These are phyloP conservation scores for Camponotus vicinus DNA, from an alignment of 1,140 invertebrate species.

Conservation along the genomic window DNA sequence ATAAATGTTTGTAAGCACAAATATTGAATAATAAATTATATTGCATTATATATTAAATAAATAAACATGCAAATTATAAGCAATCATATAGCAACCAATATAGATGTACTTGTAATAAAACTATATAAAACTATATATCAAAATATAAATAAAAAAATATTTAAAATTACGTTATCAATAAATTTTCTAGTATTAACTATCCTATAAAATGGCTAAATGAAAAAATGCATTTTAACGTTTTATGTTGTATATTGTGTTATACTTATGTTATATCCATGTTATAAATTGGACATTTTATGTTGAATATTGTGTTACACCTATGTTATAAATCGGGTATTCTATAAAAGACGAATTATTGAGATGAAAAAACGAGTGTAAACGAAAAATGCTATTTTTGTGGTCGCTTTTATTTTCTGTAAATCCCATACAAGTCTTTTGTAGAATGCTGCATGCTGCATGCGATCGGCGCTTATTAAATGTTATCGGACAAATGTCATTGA, in stretches of 20 bases:
- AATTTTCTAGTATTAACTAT: background rate
- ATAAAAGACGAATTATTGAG: slow-evolving; percentile 16
- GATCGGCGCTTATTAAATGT: slow-evolving; percentile 63
- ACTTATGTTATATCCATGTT: background rate
- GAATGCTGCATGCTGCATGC: slow-evolving; percentile 48
- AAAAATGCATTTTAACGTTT: background rate
- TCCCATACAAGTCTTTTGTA: slow-evolving; percentile 48
- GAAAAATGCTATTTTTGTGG: slow-evolving; percentile 57
- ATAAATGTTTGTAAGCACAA: background rate
- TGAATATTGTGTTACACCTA: slow-evolving; percentile 1
- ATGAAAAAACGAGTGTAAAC: slow-evolving; percentile 27
- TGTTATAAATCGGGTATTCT: slow-evolving; percentile 26
- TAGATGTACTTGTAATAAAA: background rate
- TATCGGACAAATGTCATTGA: slow-evolving; percentile 61
- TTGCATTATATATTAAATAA: background rate
- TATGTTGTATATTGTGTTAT: too few relatives aligned
- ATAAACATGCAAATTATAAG: background rate
- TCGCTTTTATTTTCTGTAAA: slow-evolving; percentile 60
- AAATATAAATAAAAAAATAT: background rate
- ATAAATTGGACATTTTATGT: background rate
- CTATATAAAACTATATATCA: background rate
- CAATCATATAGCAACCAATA: background rate
- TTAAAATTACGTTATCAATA: background rate
- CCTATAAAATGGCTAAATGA: background rate
- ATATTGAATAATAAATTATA: background rate